Percentiles rank a stretch among this genome's conserved stretches.
Evolutionary conservation across 2,113 vertebrate species (phyloP).

Genomic region (Etheostoma spectabile): DNA sequence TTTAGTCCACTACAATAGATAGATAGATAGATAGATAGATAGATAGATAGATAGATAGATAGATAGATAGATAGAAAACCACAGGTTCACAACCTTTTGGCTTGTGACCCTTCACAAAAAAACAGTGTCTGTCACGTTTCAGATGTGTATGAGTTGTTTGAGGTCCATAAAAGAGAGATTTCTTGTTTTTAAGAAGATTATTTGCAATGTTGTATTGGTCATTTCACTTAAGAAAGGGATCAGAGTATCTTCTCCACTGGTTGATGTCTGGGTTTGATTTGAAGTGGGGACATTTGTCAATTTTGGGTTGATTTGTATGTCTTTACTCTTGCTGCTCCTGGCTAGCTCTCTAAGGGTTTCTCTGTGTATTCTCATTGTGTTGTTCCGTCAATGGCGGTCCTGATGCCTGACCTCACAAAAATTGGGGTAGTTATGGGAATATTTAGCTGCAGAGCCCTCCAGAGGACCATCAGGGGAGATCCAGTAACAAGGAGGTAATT

Average conservation of each 20-base stretch:
- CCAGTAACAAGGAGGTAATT: conserved; percentile 61
- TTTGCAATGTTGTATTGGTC: not conserved
- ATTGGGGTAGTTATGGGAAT: conserved; percentile 39
- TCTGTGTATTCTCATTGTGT: conserved; percentile 41
- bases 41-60: too few species aligned
- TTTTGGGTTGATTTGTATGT: conserved; percentile 52
- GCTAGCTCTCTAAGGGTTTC: conserved; percentile 16
- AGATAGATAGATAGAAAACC: not conserved
- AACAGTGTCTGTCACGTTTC: not conserved
- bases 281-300: not conserved
- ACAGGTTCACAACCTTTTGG: not conserved
- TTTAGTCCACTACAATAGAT: not conserved
- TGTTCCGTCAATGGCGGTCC: conserved; percentile 22
- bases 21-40: too few species aligned
- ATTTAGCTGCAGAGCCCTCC: conserved; percentile 44
- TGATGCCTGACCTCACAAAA: conserved; percentile 41
- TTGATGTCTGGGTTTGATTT: not conserved
- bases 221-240: not conserved
- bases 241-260: too few species aligned
- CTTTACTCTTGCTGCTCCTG: conserved; percentile 21
- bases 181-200: too few species aligned
- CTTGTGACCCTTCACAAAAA: not conserved
- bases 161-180: not conserved
- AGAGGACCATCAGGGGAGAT: conserved; percentile 55
- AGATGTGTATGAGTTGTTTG: not conserved